Evolutionary conservation across 2,888 invertebrate genomes (phyloP).

Genomic region (Aphrophora alni): DNA sequence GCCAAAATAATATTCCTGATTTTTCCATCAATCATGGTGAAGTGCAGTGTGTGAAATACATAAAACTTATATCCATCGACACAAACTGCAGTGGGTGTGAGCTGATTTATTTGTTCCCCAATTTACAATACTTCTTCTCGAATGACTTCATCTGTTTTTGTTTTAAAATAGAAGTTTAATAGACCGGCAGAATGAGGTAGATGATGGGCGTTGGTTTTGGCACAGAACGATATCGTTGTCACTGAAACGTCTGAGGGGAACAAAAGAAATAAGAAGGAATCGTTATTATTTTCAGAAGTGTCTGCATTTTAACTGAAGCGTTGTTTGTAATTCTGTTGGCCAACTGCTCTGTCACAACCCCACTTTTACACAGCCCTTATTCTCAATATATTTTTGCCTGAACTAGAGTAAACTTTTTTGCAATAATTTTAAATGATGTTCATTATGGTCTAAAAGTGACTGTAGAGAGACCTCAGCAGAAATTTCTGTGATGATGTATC

Average conservation of each 20-base stretch:
- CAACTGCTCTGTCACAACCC: slow-evolving; percentile 3
- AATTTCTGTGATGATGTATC: neutral
- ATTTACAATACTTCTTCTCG: neutral
- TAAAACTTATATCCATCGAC: neutral
- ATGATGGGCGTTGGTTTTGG: neutral
- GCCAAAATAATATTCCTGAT: neutral
- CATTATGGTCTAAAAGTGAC: neutral
- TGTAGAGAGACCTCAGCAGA: neutral
- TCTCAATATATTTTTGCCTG: neutral
- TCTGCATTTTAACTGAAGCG: neutral
- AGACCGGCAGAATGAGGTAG: neutral
- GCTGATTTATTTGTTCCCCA: neutral
- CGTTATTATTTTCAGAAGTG: neutral
- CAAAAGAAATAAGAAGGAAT: slow-evolving; percentile 12
- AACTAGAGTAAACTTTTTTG: neutral
- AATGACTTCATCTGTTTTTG: neutral
- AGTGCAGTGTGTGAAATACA: neutral
- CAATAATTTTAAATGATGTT: neutral
- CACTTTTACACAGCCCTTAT: neutral
- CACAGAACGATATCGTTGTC: neutral
- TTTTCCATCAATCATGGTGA: slow-evolving; percentile 2
- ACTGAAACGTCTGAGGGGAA: neutral
- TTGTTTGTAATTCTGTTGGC: slow-evolving; percentile 6
- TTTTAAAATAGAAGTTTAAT: slow-evolving; percentile 4
- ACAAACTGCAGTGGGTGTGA: neutral